These are phyloP conservation scores for Machimus rusticus DNA, from an alignment of 2,888 invertebrate species.

Conservation along the genomic window DNA sequence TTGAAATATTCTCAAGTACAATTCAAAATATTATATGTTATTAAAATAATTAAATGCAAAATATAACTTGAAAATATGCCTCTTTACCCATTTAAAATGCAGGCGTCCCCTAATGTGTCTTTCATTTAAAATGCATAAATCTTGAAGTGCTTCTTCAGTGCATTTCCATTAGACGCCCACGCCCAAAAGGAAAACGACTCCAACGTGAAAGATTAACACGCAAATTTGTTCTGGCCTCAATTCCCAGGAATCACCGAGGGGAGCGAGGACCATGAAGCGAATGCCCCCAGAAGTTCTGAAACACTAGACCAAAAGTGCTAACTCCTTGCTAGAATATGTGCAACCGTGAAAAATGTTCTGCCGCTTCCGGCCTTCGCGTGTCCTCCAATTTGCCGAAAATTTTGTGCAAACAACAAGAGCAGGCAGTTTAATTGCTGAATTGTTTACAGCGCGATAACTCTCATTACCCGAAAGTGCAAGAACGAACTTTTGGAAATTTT, in stretches of 20 bases:
- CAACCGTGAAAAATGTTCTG: background rate
- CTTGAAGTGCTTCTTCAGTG: background rate
- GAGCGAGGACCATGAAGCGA: background rate
- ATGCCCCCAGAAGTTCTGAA: background rate
- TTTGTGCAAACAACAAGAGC: background rate
- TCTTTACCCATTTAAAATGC: background rate
- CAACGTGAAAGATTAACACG: background rate
- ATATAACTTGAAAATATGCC: background rate
- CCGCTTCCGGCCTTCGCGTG: background rate
- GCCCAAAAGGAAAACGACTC: background rate
- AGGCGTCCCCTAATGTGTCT: background rate
- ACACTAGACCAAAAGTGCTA: background rate
- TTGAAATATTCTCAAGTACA: background rate
- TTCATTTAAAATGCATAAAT: background rate
- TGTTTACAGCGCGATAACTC: background rate
- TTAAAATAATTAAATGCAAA: background rate
- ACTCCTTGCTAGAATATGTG: background rate
- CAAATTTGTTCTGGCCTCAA: background rate
- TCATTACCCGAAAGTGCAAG: background rate
- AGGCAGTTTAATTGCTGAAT: background rate
- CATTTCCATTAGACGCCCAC: background rate
- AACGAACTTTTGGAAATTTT: background rate
- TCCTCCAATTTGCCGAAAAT: background rate
- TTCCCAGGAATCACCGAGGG: background rate
- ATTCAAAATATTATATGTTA: background rate